phyloP scores from a whole-genome alignment of 2,797 vertebrate species.

The Rhinichthys osculus region DNA sequence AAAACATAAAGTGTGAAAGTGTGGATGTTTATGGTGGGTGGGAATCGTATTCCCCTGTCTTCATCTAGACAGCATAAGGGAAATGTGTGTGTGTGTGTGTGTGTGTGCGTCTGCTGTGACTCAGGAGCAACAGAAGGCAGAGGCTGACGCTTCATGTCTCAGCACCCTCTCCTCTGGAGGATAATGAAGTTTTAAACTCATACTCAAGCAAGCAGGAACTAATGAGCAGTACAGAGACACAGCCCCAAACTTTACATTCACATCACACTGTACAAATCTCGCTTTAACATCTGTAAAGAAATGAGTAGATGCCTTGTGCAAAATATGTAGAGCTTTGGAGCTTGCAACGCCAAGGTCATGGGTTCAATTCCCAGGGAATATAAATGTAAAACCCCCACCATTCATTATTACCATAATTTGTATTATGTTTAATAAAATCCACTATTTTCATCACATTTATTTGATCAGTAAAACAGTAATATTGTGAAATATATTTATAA shows the following conservation, averaged over 20 bases:
- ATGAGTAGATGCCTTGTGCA: not conserved
- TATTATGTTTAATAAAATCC: not conserved
- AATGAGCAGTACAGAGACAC: conserved; percentile 12
- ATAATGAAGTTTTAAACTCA: conserved; percentile 53
- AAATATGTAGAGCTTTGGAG: not conserved
- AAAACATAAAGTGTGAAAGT: not conserved
- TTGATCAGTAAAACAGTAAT: not conserved
- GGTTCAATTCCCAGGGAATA: not conserved
- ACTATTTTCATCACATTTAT: not conserved
- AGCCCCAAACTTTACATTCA: not conserved
- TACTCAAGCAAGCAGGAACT: conserved; percentile 23
- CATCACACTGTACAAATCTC: not conserved
- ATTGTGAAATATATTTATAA: not conserved
- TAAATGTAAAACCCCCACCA: not conserved
- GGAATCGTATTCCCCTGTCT: conserved; percentile 11
- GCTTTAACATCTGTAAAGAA: not conserved
- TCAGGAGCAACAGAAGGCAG: conserved; percentile 52
- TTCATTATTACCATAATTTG: not conserved
- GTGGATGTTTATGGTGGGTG: not conserved
- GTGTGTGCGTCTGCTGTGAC: conserved; percentile 12
- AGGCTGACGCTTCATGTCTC: conserved; percentile 47
- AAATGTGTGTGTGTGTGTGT: conserved; percentile 8
- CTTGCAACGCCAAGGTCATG: too few species aligned
- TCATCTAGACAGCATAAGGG: conserved; percentile 11
- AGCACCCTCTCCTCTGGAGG: conserved; percentile 49